Evolutionary conservation across 2,797 vertebrate species (phyloP), one percentile per base, ranked within the genome.

Genomic region (Xerus rutilus): DNA sequence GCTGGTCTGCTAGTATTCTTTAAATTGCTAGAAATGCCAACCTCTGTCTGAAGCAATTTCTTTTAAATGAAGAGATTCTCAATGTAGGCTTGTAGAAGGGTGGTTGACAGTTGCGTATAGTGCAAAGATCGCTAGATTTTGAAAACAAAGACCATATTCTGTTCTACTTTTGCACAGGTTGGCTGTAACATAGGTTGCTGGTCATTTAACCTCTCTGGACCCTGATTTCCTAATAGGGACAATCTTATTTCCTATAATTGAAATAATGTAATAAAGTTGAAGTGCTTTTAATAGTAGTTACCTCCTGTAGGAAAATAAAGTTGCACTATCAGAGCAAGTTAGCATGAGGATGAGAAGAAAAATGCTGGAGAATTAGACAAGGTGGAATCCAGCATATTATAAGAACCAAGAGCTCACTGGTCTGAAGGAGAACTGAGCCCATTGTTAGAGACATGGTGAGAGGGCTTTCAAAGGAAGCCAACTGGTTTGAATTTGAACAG

Each of bases 401-500:
- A n/a, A 70, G 47, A 81, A 25, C 18, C 32, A 67, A 76, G 12
- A 78, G 15, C 10, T 11, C 43, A 0, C 18, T 76, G 45, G 1
- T 76, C 10, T 77, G 62, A 54, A 73, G 13, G 21, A n/a, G 21
- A 78, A 28, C n/a, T 35, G 32, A 84, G 35, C 30, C 32, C 32
- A 65, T 52, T 28, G 47, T 70, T 13, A 90, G 32, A 81, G 32
- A 90, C 70, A 91, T 43, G 81, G 47, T 69, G 64, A 73, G 62
- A 93, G n/a, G 20, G 12, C 39, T 92, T 92, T 70, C 59, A 65
- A 85, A 52, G 76, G 30, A 94, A 77, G 32, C 23, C 30, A 85
- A 64, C 32, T 76, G 49, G 76, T 85, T 77, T 85, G 79, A 87
- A 93, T 85, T 84, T 62, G 47, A 93, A 83, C 17, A 57, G 32